A percentile compares a stretch with the other conserved stretches of the same genome.
Conservation (phyloP, 2,113 vertebrate species). For the Amazona guildingii region DNA sequence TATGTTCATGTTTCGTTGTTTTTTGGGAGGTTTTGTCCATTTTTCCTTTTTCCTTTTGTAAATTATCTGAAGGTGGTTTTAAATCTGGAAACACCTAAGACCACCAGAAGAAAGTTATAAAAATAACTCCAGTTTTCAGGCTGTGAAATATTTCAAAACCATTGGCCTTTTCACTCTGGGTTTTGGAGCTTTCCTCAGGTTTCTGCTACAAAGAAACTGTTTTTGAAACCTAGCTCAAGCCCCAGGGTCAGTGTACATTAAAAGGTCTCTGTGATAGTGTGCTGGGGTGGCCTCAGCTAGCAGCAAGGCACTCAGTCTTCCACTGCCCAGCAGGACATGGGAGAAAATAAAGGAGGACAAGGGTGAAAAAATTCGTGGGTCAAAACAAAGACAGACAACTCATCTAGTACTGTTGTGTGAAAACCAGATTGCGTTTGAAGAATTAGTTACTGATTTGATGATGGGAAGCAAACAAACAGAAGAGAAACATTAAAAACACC, state of each 20-base stretch:
- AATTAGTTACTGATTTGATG: background rate
- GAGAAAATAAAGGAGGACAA: background rate
- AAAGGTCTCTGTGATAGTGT: background rate
- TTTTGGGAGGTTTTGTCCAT: background rate
- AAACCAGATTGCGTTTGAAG: background rate
- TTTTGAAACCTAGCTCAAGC: background rate
- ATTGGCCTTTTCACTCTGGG: background rate
- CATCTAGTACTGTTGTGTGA: background rate
- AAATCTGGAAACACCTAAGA: background rate
- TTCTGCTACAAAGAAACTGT: background rate
- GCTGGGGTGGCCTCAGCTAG: background rate
- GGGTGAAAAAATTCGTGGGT: background rate
- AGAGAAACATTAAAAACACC: background rate
- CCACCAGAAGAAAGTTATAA: background rate
- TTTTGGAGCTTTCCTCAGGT: background rate
- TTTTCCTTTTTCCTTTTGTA: background rate
- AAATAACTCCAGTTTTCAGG: background rate
- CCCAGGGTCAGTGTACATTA: background rate
- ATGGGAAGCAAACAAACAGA: background rate
- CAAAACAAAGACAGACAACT: background rate
- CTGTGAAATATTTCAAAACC: background rate
- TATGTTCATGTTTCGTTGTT: background rate
- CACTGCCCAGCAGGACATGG: background rate
- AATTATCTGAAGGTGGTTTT: background rate
- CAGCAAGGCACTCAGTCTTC: background rate